A percentile compares a stretch with the other conserved stretches of the same genome.
These are phyloP conservation scores for Drosophila fulvimacula DNA, from an alignment of 2,888 invertebrate species.

Conservation along the genomic window DNA sequence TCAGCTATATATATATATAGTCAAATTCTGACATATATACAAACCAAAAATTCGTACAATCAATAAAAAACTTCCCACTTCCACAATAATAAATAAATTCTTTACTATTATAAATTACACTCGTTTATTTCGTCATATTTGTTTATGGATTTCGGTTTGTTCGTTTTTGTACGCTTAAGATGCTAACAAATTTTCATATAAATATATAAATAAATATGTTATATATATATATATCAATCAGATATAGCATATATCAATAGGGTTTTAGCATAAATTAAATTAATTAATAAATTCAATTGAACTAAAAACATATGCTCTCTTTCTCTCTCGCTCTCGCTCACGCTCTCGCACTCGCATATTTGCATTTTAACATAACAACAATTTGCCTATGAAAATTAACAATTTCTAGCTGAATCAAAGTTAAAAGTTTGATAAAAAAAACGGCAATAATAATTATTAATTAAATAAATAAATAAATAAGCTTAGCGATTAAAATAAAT, in stretches of 20 bases:
- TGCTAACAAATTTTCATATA: slow-evolving; percentile 52
- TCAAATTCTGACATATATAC: too few species aligned
- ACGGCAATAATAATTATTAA: slow-evolving; percentile 56
- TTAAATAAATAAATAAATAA: slow-evolving; percentile 72
- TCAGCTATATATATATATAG: too few species aligned
- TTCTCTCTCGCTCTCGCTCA: slow-evolving; percentile 46
- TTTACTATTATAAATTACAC: slow-evolving; percentile 40
- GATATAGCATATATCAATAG: slow-evolving; percentile 41
- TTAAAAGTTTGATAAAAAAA: slow-evolving; percentile 30
- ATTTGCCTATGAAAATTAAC: slow-evolving; percentile 78
- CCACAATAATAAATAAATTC: not conserved
- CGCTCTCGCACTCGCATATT: slow-evolving; percentile 24
- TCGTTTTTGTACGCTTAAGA: slow-evolving; percentile 49
- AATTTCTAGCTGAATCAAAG: slow-evolving; percentile 80
- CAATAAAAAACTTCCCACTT: too few species aligned
- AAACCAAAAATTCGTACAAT: too few species aligned
- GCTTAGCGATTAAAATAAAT: slow-evolving; percentile 70
- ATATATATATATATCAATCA: slow-evolving; percentile 37
- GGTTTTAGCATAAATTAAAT: slow-evolving; percentile 60
- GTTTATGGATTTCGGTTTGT: slow-evolving; percentile 43
- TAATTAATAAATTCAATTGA: slow-evolving; percentile 80
- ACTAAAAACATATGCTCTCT: slow-evolving; percentile 78
- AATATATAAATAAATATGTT: slow-evolving; percentile 26
- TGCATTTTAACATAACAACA: slow-evolving; percentile 75
- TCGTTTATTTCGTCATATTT: slow-evolving; percentile 55